Evolutionary conservation across 2,113 vertebrate species (phyloP).

Genomic region (Nannobrachium achirus): DNA sequence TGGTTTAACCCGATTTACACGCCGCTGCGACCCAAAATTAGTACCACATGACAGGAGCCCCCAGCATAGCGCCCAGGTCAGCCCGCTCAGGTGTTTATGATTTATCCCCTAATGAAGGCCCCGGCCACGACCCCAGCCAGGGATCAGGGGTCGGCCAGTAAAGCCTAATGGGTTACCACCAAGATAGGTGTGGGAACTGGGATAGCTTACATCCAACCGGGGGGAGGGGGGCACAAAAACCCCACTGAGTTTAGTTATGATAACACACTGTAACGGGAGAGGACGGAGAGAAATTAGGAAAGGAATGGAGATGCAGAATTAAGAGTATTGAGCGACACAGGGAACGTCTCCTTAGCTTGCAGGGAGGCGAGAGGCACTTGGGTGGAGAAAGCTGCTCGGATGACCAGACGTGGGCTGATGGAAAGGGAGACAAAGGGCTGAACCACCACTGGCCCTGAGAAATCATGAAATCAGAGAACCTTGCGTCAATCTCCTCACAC

Average conservation of each 20-base stretch:
- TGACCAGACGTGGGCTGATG: not conserved
- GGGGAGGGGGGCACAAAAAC: not conserved
- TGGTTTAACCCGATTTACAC: slow-evolving; percentile 78
- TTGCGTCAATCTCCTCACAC: slow-evolving; percentile 13
- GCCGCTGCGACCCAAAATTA: slow-evolving; percentile 66
- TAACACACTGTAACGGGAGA: not conserved
- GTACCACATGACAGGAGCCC: slow-evolving; percentile 70
- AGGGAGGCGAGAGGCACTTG: not conserved
- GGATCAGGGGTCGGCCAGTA: slow-evolving; percentile 69
- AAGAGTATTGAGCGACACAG: not conserved
- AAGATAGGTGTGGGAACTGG: slow-evolving; percentile 68
- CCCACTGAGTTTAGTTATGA: not conserved
- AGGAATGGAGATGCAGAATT: too few species aligned
- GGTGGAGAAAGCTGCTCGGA: not conserved
- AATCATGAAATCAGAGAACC: slow-evolving; percentile 20
- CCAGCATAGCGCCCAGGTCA: slow-evolving; percentile 62
- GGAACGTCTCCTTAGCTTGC: not conserved
- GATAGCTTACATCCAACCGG: slow-evolving; percentile 40
- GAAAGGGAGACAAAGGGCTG: not conserved
- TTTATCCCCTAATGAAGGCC: slow-evolving; percentile 77
- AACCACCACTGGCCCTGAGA: not conserved
- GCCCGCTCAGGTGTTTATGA: slow-evolving; percentile 77
- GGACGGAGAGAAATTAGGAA: not conserved
- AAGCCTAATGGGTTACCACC: slow-evolving; percentile 69
- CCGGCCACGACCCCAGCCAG: slow-evolving; percentile 62